These are phyloP conservation scores for Calcarius ornatus DNA, from an alignment of 2,113 vertebrate species.

Conservation along the genomic window DNA sequence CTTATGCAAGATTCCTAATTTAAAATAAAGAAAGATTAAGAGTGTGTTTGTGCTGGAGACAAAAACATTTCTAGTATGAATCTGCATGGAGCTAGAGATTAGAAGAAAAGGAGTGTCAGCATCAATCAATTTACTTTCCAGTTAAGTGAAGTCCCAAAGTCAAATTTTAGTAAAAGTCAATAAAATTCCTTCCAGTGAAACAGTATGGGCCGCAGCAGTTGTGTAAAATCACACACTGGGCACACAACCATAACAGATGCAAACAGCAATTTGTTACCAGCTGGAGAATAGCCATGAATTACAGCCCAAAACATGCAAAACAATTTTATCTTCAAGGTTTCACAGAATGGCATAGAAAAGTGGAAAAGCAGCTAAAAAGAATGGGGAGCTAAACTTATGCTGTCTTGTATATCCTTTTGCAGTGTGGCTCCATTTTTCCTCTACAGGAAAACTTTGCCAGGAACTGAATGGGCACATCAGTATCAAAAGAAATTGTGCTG, in stretches of 20 bases:
- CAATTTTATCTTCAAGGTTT: conserved; percentile 1
- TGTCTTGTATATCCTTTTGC: background rate
- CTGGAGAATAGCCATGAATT: conserved; percentile 27
- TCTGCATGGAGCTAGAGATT: background rate
- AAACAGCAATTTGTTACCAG: conserved; percentile 36
- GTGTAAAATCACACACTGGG: conserved; percentile 36
- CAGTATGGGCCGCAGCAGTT: background rate
- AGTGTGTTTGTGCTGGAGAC: background rate
- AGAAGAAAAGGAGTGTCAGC: background rate
- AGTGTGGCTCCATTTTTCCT: background rate
- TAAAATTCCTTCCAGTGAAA: background rate
- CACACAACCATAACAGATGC: conserved; percentile 6
- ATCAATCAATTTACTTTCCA: conserved; percentile 31
- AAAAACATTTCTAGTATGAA: background rate
- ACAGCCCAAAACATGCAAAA: background rate
- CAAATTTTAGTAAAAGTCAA: conserved; percentile 22
- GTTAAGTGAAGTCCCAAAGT: conserved; percentile 16
- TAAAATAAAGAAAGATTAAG: background rate
- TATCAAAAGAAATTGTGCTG: background rate
- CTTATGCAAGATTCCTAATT: background rate
- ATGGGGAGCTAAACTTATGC: background rate
- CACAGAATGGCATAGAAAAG: background rate
- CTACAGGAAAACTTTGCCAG: background rate
- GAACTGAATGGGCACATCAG: background rate
- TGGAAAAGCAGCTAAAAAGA: background rate